Conservation (phyloP, 2,113 vertebrate genomes). For the Gallinago jamesoni region DNA sequence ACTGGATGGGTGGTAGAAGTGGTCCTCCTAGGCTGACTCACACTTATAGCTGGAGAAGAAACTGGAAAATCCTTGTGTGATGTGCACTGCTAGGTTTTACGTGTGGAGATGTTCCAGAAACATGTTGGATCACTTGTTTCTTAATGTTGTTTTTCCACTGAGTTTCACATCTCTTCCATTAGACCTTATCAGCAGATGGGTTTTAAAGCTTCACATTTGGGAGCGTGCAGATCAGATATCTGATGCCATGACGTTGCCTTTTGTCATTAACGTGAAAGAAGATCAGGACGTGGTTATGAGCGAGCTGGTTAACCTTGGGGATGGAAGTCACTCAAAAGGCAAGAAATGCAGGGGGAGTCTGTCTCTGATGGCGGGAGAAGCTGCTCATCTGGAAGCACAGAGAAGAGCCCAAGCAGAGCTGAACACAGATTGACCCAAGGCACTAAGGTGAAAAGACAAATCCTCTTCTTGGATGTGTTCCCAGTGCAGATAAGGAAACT, state of each 20-base stretch:
- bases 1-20: not conserved
- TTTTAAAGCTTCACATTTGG: not conserved
- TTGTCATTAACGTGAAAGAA: not conserved
- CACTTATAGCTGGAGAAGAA: not conserved
- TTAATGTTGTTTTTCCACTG: not conserved
- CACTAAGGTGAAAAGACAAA: conserved; percentile 34
- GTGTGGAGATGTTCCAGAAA: not conserved
- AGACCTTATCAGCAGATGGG: not conserved
- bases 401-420: not conserved
- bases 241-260: not conserved
- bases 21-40: not conserved
- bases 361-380: not conserved
- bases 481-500: not conserved
- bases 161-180: not conserved
- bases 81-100: not conserved
- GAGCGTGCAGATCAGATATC: not conserved
- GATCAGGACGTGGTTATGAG: not conserved
- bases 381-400: not conserved
- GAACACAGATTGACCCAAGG: conserved; percentile 29
- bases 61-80: not conserved
- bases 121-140: not conserved
- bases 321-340: not conserved
- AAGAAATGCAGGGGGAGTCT: not conserved
- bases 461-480: conserved; percentile 12
- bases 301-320: not conserved